Evolutionary conservation across 1,140 invertebrate species (phyloP).

Genomic region (Tetramorium alpestre): DNA sequence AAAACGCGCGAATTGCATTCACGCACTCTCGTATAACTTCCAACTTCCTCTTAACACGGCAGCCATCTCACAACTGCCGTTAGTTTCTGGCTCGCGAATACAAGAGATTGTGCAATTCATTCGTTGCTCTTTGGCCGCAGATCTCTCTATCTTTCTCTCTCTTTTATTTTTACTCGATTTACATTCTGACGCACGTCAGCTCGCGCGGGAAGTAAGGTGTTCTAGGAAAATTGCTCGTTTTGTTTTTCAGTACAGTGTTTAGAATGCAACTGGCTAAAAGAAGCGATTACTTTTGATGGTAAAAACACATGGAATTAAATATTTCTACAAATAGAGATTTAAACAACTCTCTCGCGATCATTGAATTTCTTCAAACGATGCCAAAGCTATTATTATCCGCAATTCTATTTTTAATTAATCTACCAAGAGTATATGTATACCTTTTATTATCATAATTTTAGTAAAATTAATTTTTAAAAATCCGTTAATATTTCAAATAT

Average conservation of each 20-base stretch:
- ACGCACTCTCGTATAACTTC: background rate
- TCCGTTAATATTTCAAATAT: background rate
- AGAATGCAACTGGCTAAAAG: background rate
- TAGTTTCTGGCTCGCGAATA: conserved; percentile 74
- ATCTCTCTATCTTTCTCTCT: conserved; percentile 21
- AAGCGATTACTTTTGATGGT: background rate
- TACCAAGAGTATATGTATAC: background rate
- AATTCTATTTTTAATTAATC: conserved; percentile 26
- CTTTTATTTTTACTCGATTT: conserved; percentile 39
- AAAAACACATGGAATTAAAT: background rate
- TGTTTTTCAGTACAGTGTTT: background rate
- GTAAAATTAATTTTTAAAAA: conserved; percentile 2
- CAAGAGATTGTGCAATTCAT: conserved; percentile 78
- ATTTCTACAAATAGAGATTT: background rate
- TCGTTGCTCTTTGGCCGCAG: conserved; percentile 78
- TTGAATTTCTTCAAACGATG: conserved; percentile 3
- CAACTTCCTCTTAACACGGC: conserved; percentile 67
- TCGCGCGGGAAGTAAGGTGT: background rate
- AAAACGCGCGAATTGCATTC: background rate
- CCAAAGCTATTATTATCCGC: conserved; percentile 33
- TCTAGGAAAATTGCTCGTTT: background rate
- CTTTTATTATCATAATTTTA: background rate
- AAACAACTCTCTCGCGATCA: background rate
- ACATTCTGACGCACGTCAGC: conserved; percentile 29
- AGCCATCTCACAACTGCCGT: conserved; percentile 76